Base-by-base conservation (phyloP, 2,113 vertebrate species). In the Mesoclemmys tuberculata region DNA sequence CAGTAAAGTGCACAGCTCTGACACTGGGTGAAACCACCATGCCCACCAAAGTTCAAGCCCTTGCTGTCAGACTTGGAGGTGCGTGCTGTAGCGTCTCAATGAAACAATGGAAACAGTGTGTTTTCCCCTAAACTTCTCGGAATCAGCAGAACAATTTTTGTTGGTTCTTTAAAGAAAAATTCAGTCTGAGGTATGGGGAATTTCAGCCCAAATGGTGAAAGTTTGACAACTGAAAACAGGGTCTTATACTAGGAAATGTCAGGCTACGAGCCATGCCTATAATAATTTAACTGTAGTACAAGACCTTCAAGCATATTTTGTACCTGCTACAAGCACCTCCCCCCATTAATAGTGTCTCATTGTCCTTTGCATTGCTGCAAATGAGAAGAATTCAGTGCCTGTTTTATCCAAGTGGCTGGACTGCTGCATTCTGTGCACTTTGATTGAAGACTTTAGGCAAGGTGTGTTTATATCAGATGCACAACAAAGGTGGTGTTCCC, bases 101-200 rank as follows among this genome's bases (percentile, higher is more conserved):
- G 31, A 35, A 64, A 35, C 31, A 14, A 35, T 14, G 14, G 31
- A 64, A 6, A 6, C 49, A 51, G 46, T 58, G 5, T 8, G 18
- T 5, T 75, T 54, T 44, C 22, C 74, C 68, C 21, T 29, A 4
- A 21, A 16, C 84, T 85, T 52, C 52, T 6, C 10, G 44, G 88
- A 22, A 51, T 52, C 88, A 71, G 26, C 4, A 0, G 46, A 21
- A 58, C 38, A 61, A 31, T 81, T 35, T 61, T 90, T 88, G 77
- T 56, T 80, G 81, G 19, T 49, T 27, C 0, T 38, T 6, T 2
- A 10, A 68, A 8, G 44, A 18, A 0, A 27, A 18, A 0, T 2
- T 46, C 56, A 27, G 51, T 29, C 35, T 55, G 86, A 86, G 82
- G 0, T 77, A 54, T 1, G 1, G 77, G 80, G 54, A 79, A 10